Conservation (phyloP, 1,140 invertebrate genomes). For the Magallana gigas region DNA sequence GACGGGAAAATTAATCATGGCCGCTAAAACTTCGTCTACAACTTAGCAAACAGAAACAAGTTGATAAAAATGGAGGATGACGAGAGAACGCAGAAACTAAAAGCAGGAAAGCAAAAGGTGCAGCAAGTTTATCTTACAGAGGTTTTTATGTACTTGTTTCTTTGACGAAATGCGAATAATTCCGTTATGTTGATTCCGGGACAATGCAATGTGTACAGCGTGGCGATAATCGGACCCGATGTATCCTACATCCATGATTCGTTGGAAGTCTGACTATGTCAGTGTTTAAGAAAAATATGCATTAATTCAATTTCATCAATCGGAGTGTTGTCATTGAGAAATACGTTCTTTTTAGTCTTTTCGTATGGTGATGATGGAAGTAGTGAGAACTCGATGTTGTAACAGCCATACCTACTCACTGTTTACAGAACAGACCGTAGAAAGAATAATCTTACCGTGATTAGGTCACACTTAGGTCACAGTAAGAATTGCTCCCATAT, state of each 20-base stretch:
- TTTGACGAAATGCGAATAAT: slow-evolving; percentile 11
- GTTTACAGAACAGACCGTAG: too few relatives aligned
- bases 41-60: background rate
- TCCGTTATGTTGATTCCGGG: background rate
- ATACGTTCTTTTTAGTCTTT: too few relatives aligned
- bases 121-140: background rate
- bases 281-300: too few relatives aligned
- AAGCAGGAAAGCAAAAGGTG: slow-evolving; percentile 64
- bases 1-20: background rate
- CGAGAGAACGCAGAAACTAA: slow-evolving; percentile 58
- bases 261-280: too few relatives aligned
- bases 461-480: too few relatives aligned
- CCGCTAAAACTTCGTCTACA: slow-evolving; percentile 18
- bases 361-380: too few relatives aligned
- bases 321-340: too few relatives aligned
- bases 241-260: background rate
- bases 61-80: slow-evolving; percentile 57
- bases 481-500: too few relatives aligned
- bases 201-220: background rate
- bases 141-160: background rate
- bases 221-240: background rate
- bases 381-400: too few relatives aligned
- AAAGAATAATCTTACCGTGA: too few relatives aligned
- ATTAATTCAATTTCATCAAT: too few relatives aligned
- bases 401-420: too few relatives aligned